Evolutionary conservation across 2,113 vertebrate genomes (phyloP), one percentile per base, ranked within the genome.

Genomic region (Brachypodius melanocephalos): DNA sequence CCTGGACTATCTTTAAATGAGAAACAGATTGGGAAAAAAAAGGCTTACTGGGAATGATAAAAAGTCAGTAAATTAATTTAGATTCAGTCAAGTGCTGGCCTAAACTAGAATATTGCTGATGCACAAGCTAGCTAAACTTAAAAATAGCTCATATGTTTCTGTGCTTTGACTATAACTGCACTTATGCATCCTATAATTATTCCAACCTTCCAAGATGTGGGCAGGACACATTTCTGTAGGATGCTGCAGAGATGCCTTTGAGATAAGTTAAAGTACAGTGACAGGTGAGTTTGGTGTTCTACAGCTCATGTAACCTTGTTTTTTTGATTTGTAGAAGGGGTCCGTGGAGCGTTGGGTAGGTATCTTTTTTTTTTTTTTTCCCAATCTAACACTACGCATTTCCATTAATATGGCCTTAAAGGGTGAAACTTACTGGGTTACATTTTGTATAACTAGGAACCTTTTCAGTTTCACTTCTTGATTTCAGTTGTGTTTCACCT

Each of bases 301-400:
- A 74, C 67, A 95, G 94, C 95, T 96, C 58, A 95, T 67, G 82
- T 94, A 96, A 95, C 92, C 90, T 95, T 96, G 92, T 97, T 96
- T 96, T 96, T 96, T 96, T 96, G 88, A 95, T 97, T 96, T 96
- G 95, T 97, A 96, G 96, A 97, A 97, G 96, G 96, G 95, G 17
- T 95, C 95, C 95, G 79, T 94, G 96, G 95, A 94, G 76, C 94
- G 94, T 97, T 96, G 94, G 90, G 92, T 95, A 96, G 96, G 94
- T 95, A 93, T 95, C 51, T 69, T 86, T 75, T 85, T 61, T 29
- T 54, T 85, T 87, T 88, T 80, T 73, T 88, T 80, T 73, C 12
- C 18, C 7, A 24, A 67, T 91, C 79, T 97, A 93, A 95, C 68
- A 3, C 89, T 84, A 24, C 4, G 26, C 34, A 82, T 93, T 90